phyloP scores from a whole-genome alignment of 1,140 invertebrate species.

The Coboldia fuscipes region DNA sequence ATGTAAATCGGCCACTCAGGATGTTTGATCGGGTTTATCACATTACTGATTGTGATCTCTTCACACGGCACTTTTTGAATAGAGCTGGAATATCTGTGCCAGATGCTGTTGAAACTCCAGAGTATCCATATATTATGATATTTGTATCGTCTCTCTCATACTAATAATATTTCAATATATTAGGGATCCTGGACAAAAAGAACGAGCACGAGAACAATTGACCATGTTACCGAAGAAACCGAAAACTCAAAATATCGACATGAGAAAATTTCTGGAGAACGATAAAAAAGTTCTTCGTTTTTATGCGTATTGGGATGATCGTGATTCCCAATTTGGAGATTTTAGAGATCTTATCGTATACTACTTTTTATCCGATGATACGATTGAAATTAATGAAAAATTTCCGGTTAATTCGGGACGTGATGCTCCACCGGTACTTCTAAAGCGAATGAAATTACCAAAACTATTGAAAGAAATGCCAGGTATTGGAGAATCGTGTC shows the following conservation, averaged over 20 bases:
- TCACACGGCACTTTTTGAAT: conserved; percentile 65
- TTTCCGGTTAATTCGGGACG: conserved; percentile 41
- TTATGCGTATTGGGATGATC: conserved; percentile 78
- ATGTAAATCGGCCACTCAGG: conserved; percentile 13
- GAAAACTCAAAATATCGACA: conserved; percentile 15
- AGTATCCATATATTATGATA: background rate
- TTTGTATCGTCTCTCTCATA: background rate
- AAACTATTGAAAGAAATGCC: conserved; percentile 36
- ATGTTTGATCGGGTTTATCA: conserved; percentile 22
- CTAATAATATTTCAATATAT: background rate
- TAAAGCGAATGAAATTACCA: conserved; percentile 54
- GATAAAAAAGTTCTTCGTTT: conserved; percentile 64
- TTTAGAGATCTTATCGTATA: conserved; percentile 52
- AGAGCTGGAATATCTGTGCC: conserved; percentile 63
- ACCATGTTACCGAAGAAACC: conserved; percentile 2
- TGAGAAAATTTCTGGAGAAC: conserved; percentile 51
- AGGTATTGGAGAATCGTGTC: conserved; percentile 32
- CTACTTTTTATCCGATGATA: conserved; percentile 75
- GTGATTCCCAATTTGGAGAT: conserved; percentile 42
- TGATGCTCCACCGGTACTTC: conserved; percentile 44
- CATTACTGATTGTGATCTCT: conserved; percentile 65
- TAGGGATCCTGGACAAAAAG: conserved; percentile 26
- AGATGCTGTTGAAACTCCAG: conserved; percentile 34
- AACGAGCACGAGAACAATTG: conserved; percentile 20
- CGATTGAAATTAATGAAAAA: conserved; percentile 67